A percentile compares a stretch with the other conserved stretches of the same genome.
Evolutionary conservation across 2,113 vertebrate genomes (phyloP).

Genomic region (Australoheros scitulus): DNA sequence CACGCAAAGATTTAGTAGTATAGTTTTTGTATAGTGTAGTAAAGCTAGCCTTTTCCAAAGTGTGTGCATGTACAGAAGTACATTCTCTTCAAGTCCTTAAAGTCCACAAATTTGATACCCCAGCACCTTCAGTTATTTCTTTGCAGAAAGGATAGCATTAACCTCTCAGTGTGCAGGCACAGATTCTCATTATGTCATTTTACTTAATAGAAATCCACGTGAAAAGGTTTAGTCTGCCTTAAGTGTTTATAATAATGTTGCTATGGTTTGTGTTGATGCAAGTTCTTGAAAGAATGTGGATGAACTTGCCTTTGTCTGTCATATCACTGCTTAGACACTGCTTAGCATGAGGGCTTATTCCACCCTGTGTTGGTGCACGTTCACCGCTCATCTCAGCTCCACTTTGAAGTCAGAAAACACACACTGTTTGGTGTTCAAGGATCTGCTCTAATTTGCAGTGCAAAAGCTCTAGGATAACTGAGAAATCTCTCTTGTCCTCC

Average conservation of each 20-base stretch:
- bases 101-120: background rate
- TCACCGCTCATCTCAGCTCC: constrained; percentile 12
- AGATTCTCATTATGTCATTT: background rate
- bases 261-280: constrained; percentile 58
- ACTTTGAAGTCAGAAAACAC: constrained; percentile 13
- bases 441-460: background rate
- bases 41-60: background rate
- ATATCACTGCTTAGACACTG: constrained; percentile 46
- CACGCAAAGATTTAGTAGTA: background rate
- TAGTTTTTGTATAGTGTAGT: background rate
- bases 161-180: background rate
- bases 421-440: background rate
- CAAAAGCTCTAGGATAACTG: background rate
- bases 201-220: background rate
- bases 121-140: background rate
- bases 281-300: constrained; percentile 60
- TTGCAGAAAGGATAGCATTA: background rate
- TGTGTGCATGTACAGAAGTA: background rate
- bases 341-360: constrained; percentile 48
- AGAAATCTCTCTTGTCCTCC: background rate
- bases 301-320: constrained; percentile 57
- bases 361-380: constrained; percentile 34
- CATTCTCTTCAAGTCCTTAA: background rate
- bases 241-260: constrained; percentile 66
- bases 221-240: constrained; percentile 16